Evolutionary conservation across 2,113 vertebrate species (phyloP).

Genomic region (Bungarus multicinctus): DNA sequence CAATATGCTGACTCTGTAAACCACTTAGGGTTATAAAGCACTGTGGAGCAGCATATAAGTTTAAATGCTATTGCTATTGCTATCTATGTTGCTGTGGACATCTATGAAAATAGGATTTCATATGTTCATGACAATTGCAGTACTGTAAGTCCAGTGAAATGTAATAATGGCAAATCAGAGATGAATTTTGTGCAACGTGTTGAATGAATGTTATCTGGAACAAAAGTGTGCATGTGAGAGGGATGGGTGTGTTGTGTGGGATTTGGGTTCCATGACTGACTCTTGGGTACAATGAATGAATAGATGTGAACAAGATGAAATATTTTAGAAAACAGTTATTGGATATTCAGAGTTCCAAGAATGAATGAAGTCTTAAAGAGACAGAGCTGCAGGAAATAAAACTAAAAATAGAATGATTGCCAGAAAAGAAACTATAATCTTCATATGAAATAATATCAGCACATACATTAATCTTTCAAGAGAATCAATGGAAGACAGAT

Average conservation of each 20-base stretch:
- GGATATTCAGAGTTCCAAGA: not conserved
- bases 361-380: not conserved
- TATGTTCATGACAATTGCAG: not conserved
- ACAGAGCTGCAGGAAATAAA: not conserved
- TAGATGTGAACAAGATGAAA: not conserved
- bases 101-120: not conserved
- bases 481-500: not conserved
- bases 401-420: not conserved
- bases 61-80: no score
- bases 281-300: not conserved
- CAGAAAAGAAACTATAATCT: not conserved
- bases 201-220: not conserved
- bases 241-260: no score
- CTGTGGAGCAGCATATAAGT: no score
- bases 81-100: not conserved
- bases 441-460: not conserved
- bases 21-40: no score
- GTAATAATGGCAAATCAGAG: not conserved
- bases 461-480: not conserved
- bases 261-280: not conserved
- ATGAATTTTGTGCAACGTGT: not conserved
- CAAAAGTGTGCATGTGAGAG: not conserved
- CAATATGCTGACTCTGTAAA: no score
- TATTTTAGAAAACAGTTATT: not conserved
- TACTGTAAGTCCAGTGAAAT: not conserved